Evolutionary conservation across 1,140 invertebrate species (phyloP).

Genomic region (Drosophila neocordata): DNA sequence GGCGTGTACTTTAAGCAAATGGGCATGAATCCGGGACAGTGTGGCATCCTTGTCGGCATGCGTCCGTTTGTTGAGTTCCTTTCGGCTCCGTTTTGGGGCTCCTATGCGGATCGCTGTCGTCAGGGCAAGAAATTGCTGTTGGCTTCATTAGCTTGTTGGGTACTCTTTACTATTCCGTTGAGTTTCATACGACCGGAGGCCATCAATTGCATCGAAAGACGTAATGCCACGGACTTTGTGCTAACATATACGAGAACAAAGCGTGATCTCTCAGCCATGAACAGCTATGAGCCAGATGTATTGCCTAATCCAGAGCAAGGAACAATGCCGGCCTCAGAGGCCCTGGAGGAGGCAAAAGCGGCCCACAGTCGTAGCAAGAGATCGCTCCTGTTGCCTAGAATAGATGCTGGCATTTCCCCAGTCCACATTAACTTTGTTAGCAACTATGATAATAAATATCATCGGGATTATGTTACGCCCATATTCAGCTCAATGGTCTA

Average conservation of each 20-base stretch:
- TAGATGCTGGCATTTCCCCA: constrained; percentile 88
- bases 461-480: constrained; percentile 93
- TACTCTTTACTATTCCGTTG: constrained; percentile 97
- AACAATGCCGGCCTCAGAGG: constrained; percentile 48
- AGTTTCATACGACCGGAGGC: constrained; percentile 97
- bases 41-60: constrained; percentile 95
- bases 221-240: constrained; percentile 87
- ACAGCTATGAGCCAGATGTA: constrained; percentile 45
- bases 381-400: constrained; percentile 62
- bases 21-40: constrained; percentile 98
- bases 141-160: constrained; percentile 96
- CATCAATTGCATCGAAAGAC: constrained; percentile 91
- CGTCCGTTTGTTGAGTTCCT: constrained; percentile 98
- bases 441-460: constrained; percentile 91
- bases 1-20: constrained; percentile 99
- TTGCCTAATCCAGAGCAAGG: constrained; percentile 28
- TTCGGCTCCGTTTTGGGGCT: constrained; percentile 99
- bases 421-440: constrained; percentile 90
- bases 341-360: constrained; percentile 39
- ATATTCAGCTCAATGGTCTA: constrained; percentile 97
- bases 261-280: constrained; percentile 60
- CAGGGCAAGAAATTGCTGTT: constrained; percentile 94
- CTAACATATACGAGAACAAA: constrained; percentile 75
- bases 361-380: constrained; percentile 66
- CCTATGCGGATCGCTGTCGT: constrained; percentile 95